Percentiles rank a stretch among this genome's conserved stretches.
Conservation (phyloP, 2,888 invertebrate genomes). For the Eristalis arbustorum region DNA sequence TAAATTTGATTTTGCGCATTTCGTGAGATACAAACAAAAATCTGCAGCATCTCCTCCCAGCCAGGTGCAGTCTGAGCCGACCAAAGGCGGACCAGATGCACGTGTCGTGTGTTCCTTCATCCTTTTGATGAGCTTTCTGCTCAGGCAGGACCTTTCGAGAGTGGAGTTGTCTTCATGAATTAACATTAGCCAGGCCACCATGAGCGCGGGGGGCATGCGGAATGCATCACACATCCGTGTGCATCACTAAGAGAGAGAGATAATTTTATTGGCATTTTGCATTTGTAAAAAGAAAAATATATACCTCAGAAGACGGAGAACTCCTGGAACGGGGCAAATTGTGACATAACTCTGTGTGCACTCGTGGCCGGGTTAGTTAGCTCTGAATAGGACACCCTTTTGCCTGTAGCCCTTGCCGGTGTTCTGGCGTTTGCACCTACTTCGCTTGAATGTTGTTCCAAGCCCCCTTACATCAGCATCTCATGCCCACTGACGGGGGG, state of each 20-base stretch:
- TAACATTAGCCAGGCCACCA: constrained; percentile 64
- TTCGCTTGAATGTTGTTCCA: constrained; percentile 63
- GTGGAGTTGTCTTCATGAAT: constrained; percentile 44
- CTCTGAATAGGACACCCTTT: constrained; percentile 63
- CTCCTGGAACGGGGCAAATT: constrained; percentile 22
- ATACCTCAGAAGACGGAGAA: constrained; percentile 18
- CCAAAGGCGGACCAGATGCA: background rate
- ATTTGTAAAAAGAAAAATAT: constrained; percentile 35
- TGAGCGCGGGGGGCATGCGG: constrained; percentile 14
- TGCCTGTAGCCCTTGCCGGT: constrained; percentile 20
- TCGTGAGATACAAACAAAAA: constrained; percentile 57
- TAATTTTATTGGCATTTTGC: constrained; percentile 71
- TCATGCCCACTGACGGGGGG: constrained; percentile 3
- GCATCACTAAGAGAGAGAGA: constrained; percentile 53
- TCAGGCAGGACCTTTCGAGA: background rate
- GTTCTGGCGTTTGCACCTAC: constrained; percentile 61
- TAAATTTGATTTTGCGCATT: constrained; percentile 64
- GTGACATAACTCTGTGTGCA: constrained; percentile 60
- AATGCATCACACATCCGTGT: constrained; percentile 56
- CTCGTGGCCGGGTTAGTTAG: constrained; percentile 62
- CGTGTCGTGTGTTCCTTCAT: background rate
- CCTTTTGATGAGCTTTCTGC: background rate
- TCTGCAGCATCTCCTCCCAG: background rate
- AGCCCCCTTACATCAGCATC: constrained; percentile 25
- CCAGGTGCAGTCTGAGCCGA: background rate